These are phyloP conservation scores for Coluber constrictor DNA, from an alignment of 2,797 vertebrate species.

Conservation along the genomic window DNA sequence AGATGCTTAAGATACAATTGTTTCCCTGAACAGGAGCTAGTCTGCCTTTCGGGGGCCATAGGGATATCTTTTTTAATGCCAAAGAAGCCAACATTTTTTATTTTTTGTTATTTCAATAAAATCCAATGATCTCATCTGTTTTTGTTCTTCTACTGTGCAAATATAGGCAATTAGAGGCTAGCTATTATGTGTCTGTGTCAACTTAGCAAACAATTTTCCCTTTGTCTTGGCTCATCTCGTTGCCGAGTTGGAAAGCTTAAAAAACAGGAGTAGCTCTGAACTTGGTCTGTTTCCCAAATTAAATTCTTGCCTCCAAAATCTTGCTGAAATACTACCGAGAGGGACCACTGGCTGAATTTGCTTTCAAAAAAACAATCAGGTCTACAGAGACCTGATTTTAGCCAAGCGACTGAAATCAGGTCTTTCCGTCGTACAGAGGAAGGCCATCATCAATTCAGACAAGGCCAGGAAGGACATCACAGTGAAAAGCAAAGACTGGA, in stretches of 20 bases:
- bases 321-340: neutral
- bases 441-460: neutral
- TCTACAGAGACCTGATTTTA: neutral
- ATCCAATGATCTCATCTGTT: slow-evolving; percentile 31
- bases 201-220: slow-evolving; percentile 24
- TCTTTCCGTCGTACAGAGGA: neutral
- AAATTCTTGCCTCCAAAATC: neutral
- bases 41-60: neutral
- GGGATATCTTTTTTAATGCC: neutral
- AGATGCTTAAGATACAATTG: neutral
- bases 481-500: neutral
- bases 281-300: neutral
- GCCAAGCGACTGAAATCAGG: neutral
- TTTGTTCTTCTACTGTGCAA: slow-evolving; percentile 25
- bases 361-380: no score
- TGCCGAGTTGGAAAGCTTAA: neutral
- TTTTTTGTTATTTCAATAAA: neutral
- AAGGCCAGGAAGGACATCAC: neutral
- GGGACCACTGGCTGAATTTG: neutral
- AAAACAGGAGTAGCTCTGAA: neutral
- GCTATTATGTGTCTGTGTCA: slow-evolving; percentile 37
- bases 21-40: neutral
- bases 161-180: neutral
- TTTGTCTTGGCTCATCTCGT: slow-evolving; percentile 26
- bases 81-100: slow-evolving; percentile 9